These are phyloP conservation scores for Heliconius ismenius DNA, from an alignment of 2,888 invertebrate species.

Conservation along the genomic window DNA sequence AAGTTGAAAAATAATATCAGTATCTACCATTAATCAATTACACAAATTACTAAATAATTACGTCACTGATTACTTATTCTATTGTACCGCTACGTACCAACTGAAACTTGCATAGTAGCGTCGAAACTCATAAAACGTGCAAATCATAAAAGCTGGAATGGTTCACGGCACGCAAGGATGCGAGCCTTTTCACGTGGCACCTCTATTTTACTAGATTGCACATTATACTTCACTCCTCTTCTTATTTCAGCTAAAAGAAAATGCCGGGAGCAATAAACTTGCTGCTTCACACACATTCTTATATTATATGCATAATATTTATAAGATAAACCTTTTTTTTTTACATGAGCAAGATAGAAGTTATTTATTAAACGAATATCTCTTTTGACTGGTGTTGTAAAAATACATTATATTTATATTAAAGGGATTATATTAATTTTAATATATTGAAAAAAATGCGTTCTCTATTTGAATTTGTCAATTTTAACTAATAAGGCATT, in stretches of 20 bases:
- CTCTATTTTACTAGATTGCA: constrained; percentile 69
- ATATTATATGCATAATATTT: neutral
- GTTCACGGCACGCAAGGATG: constrained; percentile 70
- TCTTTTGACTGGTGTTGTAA: neutral
- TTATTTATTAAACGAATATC: neutral
- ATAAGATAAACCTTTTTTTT: constrained; percentile 5
- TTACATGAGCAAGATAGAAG: neutral
- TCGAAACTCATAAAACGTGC: constrained; percentile 65
- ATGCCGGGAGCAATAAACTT: constrained; percentile 16
- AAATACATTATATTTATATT: too few species aligned
- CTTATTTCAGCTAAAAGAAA: constrained; percentile 34
- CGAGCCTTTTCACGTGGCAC: constrained; percentile 57
- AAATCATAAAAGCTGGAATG: constrained; percentile 64
- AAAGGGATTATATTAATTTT: too few species aligned
- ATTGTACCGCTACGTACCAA: constrained; percentile 50
- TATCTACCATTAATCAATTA: constrained; percentile 27
- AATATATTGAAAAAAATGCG: too few species aligned
- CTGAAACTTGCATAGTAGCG: constrained; percentile 57
- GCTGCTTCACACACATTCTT: neutral
- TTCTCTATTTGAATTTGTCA: too few species aligned
- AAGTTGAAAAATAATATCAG: neutral
- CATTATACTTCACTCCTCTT: constrained; percentile 64
- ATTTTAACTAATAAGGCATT: too few species aligned
- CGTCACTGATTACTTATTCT: constrained; percentile 34
- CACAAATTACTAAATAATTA: constrained; percentile 36